phyloP scores from a whole-genome alignment of 2,113 vertebrate genomes.

The Sylvia atricapilla region DNA sequence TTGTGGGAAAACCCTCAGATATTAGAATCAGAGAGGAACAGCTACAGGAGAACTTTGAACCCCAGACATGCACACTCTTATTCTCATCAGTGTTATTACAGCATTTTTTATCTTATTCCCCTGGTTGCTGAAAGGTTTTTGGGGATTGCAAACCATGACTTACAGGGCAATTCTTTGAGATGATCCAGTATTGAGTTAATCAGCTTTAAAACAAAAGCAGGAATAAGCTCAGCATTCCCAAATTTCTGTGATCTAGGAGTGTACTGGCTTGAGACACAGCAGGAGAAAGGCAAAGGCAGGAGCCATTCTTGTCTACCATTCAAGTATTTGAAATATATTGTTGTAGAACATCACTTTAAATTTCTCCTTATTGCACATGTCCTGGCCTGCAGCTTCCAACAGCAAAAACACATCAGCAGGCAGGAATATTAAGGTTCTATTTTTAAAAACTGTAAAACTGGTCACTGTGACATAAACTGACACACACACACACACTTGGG shows the following conservation, averaged over 20 bases:
- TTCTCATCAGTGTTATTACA: background rate
- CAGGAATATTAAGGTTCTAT: background rate
- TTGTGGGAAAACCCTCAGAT: background rate
- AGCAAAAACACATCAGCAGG: background rate
- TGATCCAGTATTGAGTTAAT: background rate
- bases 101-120: background rate
- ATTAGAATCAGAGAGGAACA: background rate
- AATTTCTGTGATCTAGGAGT: background rate
- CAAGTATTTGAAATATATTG: background rate
- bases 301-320: background rate
- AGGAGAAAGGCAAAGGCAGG: background rate
- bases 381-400: background rate
- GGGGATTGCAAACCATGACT: background rate
- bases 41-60: background rate
- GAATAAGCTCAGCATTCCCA: background rate
- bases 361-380: background rate
- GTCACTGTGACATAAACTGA: background rate
- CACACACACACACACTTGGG: background rate
- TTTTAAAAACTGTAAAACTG: background rate
- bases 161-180: background rate
- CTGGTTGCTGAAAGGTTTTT: background rate
- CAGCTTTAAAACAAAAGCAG: background rate
- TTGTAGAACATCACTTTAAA: background rate
- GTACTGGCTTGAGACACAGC: background rate
- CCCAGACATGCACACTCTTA: background rate